Conservation (phyloP, 2,888 invertebrate species). For the Agriopis marginaria region DNA sequence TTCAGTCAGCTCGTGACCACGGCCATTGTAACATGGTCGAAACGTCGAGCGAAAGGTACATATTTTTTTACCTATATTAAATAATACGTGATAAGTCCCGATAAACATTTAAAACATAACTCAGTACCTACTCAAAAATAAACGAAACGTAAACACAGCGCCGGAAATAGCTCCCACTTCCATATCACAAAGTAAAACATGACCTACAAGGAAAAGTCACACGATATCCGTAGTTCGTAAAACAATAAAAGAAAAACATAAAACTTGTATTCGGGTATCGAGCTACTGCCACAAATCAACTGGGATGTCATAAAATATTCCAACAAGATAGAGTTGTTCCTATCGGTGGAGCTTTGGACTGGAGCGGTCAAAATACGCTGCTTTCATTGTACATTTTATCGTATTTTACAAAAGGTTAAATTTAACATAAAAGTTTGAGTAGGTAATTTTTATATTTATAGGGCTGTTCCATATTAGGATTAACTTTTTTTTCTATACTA, state of each 20-base stretch:
- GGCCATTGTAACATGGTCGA: too few relatives aligned
- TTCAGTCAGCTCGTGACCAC: too few relatives aligned
- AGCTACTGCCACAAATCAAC: conserved; percentile 47
- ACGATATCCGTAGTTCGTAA: conserved; percentile 34
- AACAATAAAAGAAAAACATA: conserved; percentile 49
- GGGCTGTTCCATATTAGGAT: too few relatives aligned
- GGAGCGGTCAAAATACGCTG: not conserved
- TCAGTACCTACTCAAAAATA: not conserved
- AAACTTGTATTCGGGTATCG: conserved; percentile 34
- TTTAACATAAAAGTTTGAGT: too few relatives aligned
- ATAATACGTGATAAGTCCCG: too few relatives aligned
- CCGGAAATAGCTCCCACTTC: conserved; percentile 3
- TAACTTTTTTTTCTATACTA: too few relatives aligned
- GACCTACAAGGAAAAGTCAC: conserved; percentile 33
- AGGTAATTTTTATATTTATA: too few relatives aligned
- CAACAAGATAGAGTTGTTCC: conserved; percentile 40
- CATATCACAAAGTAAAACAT: conserved; percentile 21
- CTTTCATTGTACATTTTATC: too few relatives aligned
- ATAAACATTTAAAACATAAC: too few relatives aligned
- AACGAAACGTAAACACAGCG: conserved; percentile 11
- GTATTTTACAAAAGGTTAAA: not conserved
- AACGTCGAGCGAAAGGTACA: too few relatives aligned
- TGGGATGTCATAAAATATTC: conserved; percentile 49
- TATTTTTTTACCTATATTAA: too few relatives aligned
- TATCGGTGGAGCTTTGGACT: conserved; percentile 20